phyloP scores from a whole-genome alignment of 2,888 invertebrate genomes.

The Loripinus fragilis region DNA sequence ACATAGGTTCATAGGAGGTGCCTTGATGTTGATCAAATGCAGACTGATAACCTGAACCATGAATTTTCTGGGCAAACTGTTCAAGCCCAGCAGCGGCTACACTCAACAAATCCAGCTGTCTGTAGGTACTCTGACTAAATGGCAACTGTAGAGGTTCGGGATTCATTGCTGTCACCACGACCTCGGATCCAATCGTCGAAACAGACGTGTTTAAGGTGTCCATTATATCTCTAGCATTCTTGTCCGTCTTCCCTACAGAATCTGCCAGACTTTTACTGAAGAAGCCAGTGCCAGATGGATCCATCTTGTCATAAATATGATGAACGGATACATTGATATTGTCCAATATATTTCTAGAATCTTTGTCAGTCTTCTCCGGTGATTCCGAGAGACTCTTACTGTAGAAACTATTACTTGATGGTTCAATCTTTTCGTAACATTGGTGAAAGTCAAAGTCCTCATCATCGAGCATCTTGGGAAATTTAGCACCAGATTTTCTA shows the following conservation, averaged over 20 bases:
- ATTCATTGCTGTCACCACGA: neutral
- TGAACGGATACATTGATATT: slow-evolving; percentile 16
- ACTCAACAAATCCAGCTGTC: slow-evolving; percentile 10
- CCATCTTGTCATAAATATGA: slow-evolving; percentile 51
- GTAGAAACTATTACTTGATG: slow-evolving; percentile 1
- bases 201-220: neutral
- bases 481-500: neutral
- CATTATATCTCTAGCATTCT: neutral
- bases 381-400: neutral
- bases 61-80: neutral
- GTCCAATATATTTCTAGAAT: neutral
- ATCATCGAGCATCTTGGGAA: neutral
- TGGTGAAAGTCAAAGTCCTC: slow-evolving; percentile 44
- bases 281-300: neutral
- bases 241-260: neutral
- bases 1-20: neutral
- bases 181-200: neutral
- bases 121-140: slow-evolving; percentile 7
- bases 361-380: neutral
- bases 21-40: slow-evolving; percentile 6
- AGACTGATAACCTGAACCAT: neutral
- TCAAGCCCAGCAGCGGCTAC: slow-evolving; percentile 5
- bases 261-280: neutral
- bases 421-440: slow-evolving; percentile 45
- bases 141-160: neutral